Conservation (phyloP, 2,797 vertebrate species). For the Sebastes matsubarae region DNA sequence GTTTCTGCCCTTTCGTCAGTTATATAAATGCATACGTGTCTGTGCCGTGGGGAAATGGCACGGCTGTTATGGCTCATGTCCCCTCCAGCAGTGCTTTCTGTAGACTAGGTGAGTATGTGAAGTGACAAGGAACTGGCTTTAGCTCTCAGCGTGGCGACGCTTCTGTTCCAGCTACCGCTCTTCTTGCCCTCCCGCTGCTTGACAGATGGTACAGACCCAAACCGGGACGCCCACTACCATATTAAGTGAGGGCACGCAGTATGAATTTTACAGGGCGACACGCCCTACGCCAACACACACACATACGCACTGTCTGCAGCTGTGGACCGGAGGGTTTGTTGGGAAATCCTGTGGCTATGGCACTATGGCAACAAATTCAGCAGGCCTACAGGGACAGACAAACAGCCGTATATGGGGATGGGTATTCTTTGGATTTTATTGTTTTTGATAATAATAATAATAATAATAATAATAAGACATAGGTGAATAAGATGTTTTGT, state of each 20-base stretch:
- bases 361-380: constrained; percentile 37
- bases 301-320: background rate
- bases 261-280: constrained; percentile 50
- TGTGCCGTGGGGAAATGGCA: background rate
- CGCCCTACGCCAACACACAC: constrained; percentile 33
- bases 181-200: constrained; percentile 34
- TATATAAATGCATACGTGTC: constrained; percentile 25
- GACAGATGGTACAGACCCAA: constrained; percentile 60
- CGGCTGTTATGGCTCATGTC: constrained; percentile 16
- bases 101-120: constrained; percentile 56
- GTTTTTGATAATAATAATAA: background rate
- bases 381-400: background rate
- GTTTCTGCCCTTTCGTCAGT: constrained; percentile 9
- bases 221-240: constrained; percentile 48
- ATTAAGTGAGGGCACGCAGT: constrained; percentile 45
- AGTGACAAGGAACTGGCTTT: constrained; percentile 55
- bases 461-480: background rate
- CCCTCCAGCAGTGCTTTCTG: constrained; percentile 41
- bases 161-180: constrained; percentile 25
- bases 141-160: constrained; percentile 34
- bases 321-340: background rate
- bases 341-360: constrained; percentile 33
- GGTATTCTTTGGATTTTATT: background rate
- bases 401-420: background rate
- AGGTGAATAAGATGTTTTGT: background rate